A percentile compares a stretch with the other conserved stretches of the same genome.
These are phyloP conservation scores for Poecilobothrus nobilitatus DNA, from an alignment of 2,888 invertebrate genomes.

Conservation along the genomic window DNA sequence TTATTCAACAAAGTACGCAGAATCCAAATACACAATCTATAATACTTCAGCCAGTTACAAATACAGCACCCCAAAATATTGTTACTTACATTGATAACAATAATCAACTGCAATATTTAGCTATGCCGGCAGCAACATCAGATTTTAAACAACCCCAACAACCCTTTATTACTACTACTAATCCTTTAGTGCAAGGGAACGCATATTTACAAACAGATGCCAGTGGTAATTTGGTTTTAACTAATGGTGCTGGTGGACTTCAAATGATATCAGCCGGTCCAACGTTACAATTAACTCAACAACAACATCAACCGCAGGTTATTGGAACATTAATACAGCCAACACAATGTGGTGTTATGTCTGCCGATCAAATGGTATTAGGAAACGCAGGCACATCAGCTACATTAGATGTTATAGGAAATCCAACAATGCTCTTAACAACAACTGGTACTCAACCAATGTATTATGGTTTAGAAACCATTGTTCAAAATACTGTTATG, in stretches of 20 bases:
- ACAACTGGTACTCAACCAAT: conserved; percentile 57
- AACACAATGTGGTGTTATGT: conserved; percentile 48
- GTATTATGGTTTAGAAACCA: conserved; percentile 75
- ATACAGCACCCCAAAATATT: conserved; percentile 40
- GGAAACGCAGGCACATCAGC: conserved; percentile 45
- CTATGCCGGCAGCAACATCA: conserved; percentile 53
- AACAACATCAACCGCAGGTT: conserved; percentile 48
- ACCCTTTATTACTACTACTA: conserved; percentile 46
- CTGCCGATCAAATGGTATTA: conserved; percentile 53
- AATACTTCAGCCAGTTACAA: conserved; percentile 58
- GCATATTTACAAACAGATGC: conserved; percentile 55
- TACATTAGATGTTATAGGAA: conserved; percentile 56
- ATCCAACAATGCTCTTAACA: conserved; percentile 52
- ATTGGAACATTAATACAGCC: conserved; percentile 55
- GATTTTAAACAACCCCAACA: conserved; percentile 49
- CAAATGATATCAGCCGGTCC: conserved; percentile 52
- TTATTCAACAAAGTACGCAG: conserved; percentile 41
- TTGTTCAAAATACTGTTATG: conserved; percentile 82
- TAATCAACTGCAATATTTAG: conserved; percentile 63
- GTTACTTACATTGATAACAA: conserved; percentile 44
- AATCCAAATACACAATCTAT: conserved; percentile 49
- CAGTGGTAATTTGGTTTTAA: conserved; percentile 52
- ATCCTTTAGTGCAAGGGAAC: conserved; percentile 51
- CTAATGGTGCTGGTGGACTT: conserved; percentile 48
- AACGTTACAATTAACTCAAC: conserved; percentile 45